Evolutionary conservation across 92 coral and sea anemone species (phyloP), one percentile per base, ranked within the genome.

Genomic region (Porites evermanni): DNA sequence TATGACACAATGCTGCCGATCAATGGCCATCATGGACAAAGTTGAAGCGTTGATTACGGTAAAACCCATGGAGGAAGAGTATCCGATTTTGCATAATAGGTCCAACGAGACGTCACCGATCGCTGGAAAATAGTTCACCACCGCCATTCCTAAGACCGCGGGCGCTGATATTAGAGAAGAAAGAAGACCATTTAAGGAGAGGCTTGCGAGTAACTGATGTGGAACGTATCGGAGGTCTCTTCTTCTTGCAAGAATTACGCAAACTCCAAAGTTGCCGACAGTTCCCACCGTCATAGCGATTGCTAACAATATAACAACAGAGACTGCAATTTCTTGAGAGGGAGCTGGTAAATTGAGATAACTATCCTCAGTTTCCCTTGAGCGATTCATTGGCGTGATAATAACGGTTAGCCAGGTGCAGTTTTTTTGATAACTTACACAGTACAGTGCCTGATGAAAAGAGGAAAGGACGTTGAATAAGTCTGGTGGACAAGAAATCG

Each of bases 151-250:
- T 23, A 74, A 74, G 63, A 9, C 12, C 1, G 38, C 63, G 1
- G 78, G 78, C 63, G 53, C 14, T 23, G 54, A 51, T 53, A 52
- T 74, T 23, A 52, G 78, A 5, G 78, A 74, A n/a, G 78, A 74
- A 5, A 74, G 29, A 20, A 74, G 29, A 8, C 78, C 60, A 18
- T 17, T 74, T 4, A 74, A 74, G 10, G 78, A 74, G 8, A 74
- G 78, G 23, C 78, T 74, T 52, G 63, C 78, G 32, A 74, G 61
- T 6, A 74, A n/a, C 17, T 7, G 53, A 74, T 74, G 78, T 12
- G 78, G 78, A 52, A 74, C 78, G 51, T 74, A 19, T 23, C 78
- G 78, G 6, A 74, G 61, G 59, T 52, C 78, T n/a, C 23, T 59
- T 52, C 63, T 29, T 23, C 78, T 51, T 51, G 17, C 17, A 2